Evolutionary conservation across 2,113 vertebrate genomes (phyloP), one percentile per base, ranked within the genome.

Genomic region (Gobius niger): DNA sequence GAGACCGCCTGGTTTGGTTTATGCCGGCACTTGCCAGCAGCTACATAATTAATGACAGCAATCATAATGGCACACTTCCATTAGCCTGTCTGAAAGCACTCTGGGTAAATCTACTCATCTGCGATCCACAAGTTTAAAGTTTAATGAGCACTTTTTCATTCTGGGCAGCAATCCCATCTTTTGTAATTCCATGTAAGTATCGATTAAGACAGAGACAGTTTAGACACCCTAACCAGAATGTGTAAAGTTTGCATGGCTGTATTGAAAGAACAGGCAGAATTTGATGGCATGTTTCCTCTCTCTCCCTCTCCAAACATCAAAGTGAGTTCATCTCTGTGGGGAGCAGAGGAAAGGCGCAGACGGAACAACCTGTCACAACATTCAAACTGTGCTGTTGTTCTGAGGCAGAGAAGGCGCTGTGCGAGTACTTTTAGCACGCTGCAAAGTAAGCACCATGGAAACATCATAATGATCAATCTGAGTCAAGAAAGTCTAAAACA

Each of bases 341-440:
- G 54, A 40, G 24, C 24, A 46, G 16, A 57, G 16, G 9, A 15
- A 47, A 42, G 54, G 61, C 44, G 66, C 10, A 59, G 74, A 70
- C 76, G 85, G 84, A 89, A 74, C 46, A 1, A 63, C 47, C 63
- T 87, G 84, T 83, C 76, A 81, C 63, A 87, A 87, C 72, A 83
- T 73, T 67, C 54, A 61, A 68, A 81, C 70, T 51, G 18, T 19
- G 2, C 67, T 72, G 73, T 78, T 85, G 85, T 73, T 50, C 2
- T 68, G 14, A 47, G 44, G n/a, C 47, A 75, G 47, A 65, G 70
- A 34, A 34, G 24, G 24, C 24, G 24, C 24, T 34, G 24, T 34
- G 24, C 24, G 24, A 4, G 24, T 34, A 34, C 24, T 34, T 34
- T 34, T 34, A 34, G 24, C 24, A 34, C 57, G 44, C 73, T 44